Evolutionary conservation across 2,888 invertebrate genomes (phyloP).

Genomic region (Agrilus biguttatus): DNA sequence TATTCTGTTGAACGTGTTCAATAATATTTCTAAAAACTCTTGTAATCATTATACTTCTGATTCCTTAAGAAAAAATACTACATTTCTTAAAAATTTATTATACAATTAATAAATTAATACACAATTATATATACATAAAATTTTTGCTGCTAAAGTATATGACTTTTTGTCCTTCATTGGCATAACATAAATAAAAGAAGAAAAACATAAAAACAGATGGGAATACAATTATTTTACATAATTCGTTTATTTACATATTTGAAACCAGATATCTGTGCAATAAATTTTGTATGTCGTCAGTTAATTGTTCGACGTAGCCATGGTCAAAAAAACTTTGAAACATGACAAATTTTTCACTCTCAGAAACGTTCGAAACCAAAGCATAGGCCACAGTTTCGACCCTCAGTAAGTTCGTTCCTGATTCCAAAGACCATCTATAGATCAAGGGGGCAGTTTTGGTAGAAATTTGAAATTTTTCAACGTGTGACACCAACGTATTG

Average conservation of each 20-base stretch:
- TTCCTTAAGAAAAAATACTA: no score
- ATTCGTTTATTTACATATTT: not conserved
- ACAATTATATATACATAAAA: no score
- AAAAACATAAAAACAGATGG: no score
- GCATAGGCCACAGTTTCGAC: slow-evolving; percentile 44
- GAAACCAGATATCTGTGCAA: slow-evolving; percentile 16
- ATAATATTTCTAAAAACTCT: no score
- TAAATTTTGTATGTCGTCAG: slow-evolving; percentile 35
- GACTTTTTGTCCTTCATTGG: no score
- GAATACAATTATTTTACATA: no score
- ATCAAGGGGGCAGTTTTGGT: slow-evolving; percentile 38
- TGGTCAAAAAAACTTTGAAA: slow-evolving; percentile 36
- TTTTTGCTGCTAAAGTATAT: no score
- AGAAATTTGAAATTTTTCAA: slow-evolving; percentile 37
- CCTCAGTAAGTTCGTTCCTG: slow-evolving; percentile 44
- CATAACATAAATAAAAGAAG: no score
- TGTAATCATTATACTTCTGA: no score
- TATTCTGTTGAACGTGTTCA: no score
- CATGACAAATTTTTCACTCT: slow-evolving; percentile 31
- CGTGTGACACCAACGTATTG: slow-evolving; percentile 35
- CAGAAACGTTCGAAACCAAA: slow-evolving; percentile 36
- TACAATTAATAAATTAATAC: no score
- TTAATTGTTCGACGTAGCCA: slow-evolving; percentile 38
- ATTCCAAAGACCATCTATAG: slow-evolving; percentile 45
- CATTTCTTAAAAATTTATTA: no score